Conservation (phyloP, 2,797 vertebrate genomes). For the Staurois parvus region DNA sequence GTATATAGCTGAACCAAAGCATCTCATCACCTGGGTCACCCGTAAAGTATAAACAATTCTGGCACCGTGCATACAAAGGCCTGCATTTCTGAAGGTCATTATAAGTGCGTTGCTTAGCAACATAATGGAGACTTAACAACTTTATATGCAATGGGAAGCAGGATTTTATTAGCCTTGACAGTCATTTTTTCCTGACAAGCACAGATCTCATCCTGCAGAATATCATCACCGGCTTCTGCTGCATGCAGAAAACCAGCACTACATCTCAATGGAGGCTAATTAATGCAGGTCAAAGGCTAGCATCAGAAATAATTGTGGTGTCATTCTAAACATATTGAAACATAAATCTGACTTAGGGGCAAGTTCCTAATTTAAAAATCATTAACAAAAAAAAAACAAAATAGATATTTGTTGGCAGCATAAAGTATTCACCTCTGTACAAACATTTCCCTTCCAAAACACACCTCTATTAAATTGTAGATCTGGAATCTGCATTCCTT, state of each 20-base stretch:
- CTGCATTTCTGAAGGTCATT: slow-evolving; percentile 57
- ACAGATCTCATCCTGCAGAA: background rate
- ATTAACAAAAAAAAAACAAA: too few relatives aligned
- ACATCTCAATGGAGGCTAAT: background rate
- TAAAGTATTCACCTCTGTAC: too few relatives aligned
- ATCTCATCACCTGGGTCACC: slow-evolving; percentile 16
- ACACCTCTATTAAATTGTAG: too few relatives aligned
- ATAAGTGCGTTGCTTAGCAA: slow-evolving; percentile 53
- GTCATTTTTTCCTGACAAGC: slow-evolving; percentile 10
- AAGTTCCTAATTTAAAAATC: too few relatives aligned
- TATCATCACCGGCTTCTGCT: slow-evolving; percentile 12
- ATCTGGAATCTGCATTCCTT: too few relatives aligned
- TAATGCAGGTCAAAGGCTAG: background rate
- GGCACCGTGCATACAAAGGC: slow-evolving; percentile 22
- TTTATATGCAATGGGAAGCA: slow-evolving; percentile 40
- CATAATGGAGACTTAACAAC: slow-evolving; percentile 55
- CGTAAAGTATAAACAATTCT: background rate
- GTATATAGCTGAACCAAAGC: background rate
- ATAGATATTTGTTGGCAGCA: too few relatives aligned
- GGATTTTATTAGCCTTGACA: slow-evolving; percentile 56
- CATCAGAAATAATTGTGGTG: background rate
- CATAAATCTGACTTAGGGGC: too few relatives aligned
- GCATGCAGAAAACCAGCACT: background rate
- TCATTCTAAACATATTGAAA: too few relatives aligned
- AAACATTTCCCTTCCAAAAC: too few relatives aligned